Conservation (phyloP, 2,888 invertebrate species). For the Leptinotarsa rubiginosa region DNA sequence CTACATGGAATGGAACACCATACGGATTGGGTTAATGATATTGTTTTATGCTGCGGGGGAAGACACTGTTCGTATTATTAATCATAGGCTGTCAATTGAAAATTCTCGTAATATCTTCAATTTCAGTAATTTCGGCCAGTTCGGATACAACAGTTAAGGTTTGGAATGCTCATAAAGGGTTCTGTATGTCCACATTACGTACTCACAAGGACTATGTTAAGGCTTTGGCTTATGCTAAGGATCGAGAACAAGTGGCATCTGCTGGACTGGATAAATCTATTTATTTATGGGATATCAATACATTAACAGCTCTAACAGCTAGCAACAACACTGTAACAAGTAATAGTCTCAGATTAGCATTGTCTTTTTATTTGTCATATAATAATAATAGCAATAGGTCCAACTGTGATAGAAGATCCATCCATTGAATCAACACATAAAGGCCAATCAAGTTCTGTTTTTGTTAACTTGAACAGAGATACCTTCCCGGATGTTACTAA, state of each 20-base stretch:
- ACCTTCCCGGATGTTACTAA: too few species aligned
- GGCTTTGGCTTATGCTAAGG: constrained; percentile 96
- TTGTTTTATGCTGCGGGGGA: constrained; percentile 96
- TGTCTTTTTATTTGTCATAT: too few species aligned
- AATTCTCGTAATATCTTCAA: neutral
- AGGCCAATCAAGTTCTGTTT: too few species aligned
- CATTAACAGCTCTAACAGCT: constrained; percentile 95
- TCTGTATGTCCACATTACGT: constrained; percentile 97
- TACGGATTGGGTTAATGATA: constrained; percentile 99
- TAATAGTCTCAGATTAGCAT: constrained; percentile 57
- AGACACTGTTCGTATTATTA: constrained; percentile 80
- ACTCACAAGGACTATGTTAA: constrained; percentile 99
- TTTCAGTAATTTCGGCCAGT: constrained; percentile 95
- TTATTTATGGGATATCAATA: constrained; percentile 98
- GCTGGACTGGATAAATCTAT: constrained; percentile 97
- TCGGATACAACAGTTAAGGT: constrained; percentile 99
- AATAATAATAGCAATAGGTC: too few species aligned
- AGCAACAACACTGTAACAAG: constrained; percentile 99
- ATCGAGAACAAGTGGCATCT: constrained; percentile 95
- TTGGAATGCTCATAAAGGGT: constrained; percentile 99
- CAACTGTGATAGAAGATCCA: too few species aligned
- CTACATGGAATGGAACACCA: constrained; percentile 99
- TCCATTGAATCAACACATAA: too few species aligned
- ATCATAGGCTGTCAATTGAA: neutral
- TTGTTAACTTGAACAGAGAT: too few species aligned